Evolutionary conservation across 2,797 vertebrate genomes (phyloP), one percentile per base, ranked within the genome.

Genomic region (Delichon dasypus): DNA sequence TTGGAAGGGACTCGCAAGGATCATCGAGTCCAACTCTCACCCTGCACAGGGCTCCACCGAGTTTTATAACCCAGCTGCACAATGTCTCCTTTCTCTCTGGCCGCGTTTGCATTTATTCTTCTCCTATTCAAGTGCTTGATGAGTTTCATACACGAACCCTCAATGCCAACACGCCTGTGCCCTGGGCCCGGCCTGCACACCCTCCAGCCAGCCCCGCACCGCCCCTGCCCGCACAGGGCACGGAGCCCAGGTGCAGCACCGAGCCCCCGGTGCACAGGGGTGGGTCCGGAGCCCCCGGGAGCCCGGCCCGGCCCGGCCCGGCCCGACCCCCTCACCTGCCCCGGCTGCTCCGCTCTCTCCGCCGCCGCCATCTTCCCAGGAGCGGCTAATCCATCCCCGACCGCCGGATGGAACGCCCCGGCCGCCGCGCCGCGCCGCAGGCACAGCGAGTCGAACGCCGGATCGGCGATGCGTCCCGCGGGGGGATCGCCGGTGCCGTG

Each of bases 291-390:
- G 18, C 18, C 5, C 36, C 15, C 15, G 44, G 57, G 34, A 7
- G 22, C 34, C n/a, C 66, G 48, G 19, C 64, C 15, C 71, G 50
- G 22, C 34, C n/a, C 66, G 48, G 19, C 64, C 15, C 71, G 50
- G 38, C 30, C 29, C 68, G 42, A 27, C n/a, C 25, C 55, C 65
- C 66, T 82, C 80, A 80, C 80, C 67, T 62, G 77, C 51, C 81
- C 81, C 68, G 76, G 76, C 76, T 73, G 68, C 85, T 88, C 85
- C 84, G 66, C 74, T 87, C 84, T 17, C 74, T 78, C 99, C 91
- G 98, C 98, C 95, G 99, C 98, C 97, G 99, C 99, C 99, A 99
- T 99, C 97, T 99, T 99, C 71, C 82, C 94, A 98, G 98, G 85
- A 96, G 95, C 72, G 85, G 85, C 80, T 96, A 95, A 65, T 95